Evolutionary conservation across 2,888 invertebrate species (phyloP).

Genomic region (Gastracanthus pulcherrimus): DNA sequence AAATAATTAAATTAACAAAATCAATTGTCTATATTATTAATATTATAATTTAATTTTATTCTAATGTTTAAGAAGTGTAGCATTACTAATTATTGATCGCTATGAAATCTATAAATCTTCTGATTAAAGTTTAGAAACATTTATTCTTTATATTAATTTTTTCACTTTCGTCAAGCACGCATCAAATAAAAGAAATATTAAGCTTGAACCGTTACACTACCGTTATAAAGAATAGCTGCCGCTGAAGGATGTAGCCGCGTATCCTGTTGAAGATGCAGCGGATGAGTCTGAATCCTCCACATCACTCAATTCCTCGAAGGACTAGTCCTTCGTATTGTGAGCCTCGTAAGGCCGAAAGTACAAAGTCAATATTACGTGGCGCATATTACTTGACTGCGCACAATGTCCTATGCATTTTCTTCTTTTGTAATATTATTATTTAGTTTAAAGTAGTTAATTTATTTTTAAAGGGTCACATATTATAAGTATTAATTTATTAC

Average conservation of each 20-base stretch:
- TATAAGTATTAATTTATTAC: too few relatives aligned
- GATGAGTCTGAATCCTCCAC: conserved; percentile 77
- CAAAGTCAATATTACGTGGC: conserved; percentile 22
- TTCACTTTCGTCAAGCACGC: neutral
- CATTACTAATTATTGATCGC: too few relatives aligned
- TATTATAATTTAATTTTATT: too few relatives aligned
- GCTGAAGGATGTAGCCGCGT: conserved; percentile 77
- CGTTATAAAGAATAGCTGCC: conserved; percentile 80
- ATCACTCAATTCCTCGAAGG: conserved; percentile 65
- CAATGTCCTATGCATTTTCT: neutral
- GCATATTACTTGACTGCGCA: conserved; percentile 40
- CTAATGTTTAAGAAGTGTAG: too few relatives aligned
- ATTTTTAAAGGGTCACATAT: too few relatives aligned
- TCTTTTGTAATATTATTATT: neutral
- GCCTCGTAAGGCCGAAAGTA: conserved; percentile 41
- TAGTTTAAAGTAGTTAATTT: too few relatives aligned
- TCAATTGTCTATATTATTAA: too few relatives aligned
- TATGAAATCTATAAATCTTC: too few relatives aligned
- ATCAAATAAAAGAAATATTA: neutral
- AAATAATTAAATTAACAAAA: too few relatives aligned
- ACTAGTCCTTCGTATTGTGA: conserved; percentile 45
- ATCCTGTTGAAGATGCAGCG: conserved; percentile 77
- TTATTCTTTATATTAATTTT: neutral
- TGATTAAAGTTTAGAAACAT: neutral
- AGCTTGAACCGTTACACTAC: conserved; percentile 68